Conservation (phyloP, 2,113 vertebrate species). For the Rallus limicola region DNA sequence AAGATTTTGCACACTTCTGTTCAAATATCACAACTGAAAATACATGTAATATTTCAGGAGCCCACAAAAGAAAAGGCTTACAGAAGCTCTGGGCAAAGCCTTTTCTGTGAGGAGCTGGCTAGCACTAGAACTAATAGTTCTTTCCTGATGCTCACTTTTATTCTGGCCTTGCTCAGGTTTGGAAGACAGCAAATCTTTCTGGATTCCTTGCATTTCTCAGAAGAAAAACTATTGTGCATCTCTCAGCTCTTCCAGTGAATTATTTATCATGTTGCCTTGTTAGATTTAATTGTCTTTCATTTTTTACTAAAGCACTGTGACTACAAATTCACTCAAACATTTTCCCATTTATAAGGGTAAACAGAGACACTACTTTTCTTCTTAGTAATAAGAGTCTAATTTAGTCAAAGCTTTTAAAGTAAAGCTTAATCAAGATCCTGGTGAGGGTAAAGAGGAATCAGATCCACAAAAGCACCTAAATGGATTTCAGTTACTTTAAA, state of each 20-base stretch:
- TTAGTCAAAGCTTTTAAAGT: neutral
- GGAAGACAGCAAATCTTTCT: neutral
- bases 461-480: neutral
- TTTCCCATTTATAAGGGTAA: slow-evolving; percentile 8
- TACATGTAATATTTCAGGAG: neutral
- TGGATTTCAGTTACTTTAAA: neutral
- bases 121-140: neutral
- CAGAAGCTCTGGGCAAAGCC: neutral
- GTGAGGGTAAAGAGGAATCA: neutral
- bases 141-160: neutral
- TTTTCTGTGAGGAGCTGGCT: neutral
- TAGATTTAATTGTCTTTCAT: neutral
- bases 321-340: neutral
- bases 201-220: neutral
- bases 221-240: neutral
- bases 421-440: neutral
- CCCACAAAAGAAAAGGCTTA: neutral
- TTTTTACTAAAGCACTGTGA: neutral
- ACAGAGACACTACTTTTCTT: neutral
- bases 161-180: neutral
- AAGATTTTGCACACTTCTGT: neutral
- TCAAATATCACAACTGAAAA: neutral
- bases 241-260: neutral
- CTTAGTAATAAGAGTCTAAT: neutral
- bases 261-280: neutral